phyloP scores from a whole-genome alignment of 2,797 vertebrate genomes.

The Platalea minor region DNA sequence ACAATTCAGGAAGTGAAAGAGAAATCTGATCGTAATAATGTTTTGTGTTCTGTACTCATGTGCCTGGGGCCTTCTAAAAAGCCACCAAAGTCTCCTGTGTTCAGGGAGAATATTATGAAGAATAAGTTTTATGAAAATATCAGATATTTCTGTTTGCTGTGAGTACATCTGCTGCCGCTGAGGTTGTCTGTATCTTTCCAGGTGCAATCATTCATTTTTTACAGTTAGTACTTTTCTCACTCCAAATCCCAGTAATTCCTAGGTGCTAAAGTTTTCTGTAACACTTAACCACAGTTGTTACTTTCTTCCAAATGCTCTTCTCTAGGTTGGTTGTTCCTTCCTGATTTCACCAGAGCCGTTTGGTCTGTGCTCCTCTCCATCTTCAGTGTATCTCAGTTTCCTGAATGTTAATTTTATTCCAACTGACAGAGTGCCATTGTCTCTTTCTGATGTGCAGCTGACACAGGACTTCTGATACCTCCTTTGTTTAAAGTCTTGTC shows the following conservation, averaged over 20 bases:
- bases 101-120: not conserved
- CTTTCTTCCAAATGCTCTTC: not conserved
- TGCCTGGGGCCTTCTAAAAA: not conserved
- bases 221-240: not conserved
- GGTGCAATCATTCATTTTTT: not conserved
- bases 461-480: not conserved
- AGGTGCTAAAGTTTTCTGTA: not conserved
- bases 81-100: not conserved
- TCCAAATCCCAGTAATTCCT: not conserved
- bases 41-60: not conserved
- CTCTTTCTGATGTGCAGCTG: not conserved
- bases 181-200: not conserved
- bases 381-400: not conserved
- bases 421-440: not conserved
- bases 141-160: not conserved
- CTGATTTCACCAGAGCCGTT: not conserved
- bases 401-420: not conserved
- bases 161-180: not conserved
- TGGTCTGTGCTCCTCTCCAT: not conserved
- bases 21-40: not conserved
- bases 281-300: not conserved
- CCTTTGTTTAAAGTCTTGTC: not conserved
- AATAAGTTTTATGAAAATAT: not conserved
- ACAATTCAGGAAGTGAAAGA: not conserved
- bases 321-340: not conserved